Evolutionary conservation across 2,888 invertebrate species (phyloP).

Genomic region (Drosophila kambysellisi): DNA sequence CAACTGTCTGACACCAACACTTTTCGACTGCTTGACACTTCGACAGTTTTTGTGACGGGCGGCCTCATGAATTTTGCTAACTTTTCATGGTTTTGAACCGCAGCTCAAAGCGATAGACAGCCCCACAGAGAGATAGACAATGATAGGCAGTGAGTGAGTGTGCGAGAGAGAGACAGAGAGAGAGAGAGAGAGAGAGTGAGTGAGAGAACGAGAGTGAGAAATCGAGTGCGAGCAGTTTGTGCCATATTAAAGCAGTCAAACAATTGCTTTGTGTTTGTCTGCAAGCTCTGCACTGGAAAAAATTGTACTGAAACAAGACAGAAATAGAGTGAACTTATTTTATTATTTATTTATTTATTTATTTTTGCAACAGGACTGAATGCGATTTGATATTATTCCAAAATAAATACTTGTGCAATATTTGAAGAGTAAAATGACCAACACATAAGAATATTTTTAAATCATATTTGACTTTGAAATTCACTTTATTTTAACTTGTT

Average conservation of each 20-base stretch:
- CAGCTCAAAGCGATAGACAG: constrained; percentile 31
- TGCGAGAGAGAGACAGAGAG: background rate
- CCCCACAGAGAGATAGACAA: background rate
- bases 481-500: background rate
- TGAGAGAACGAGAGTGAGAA: background rate
- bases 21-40: constrained; percentile 65
- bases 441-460: no score
- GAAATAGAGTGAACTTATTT: background rate
- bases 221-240: constrained; percentile 26
- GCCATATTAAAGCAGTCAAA: constrained; percentile 54
- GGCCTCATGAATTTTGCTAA: constrained; percentile 63
- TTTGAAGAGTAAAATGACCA: background rate
- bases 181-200: background rate
- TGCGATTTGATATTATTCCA: background rate
- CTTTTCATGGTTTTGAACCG: constrained; percentile 52
- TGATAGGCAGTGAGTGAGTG: background rate
- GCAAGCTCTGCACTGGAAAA: background rate
- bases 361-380: background rate
- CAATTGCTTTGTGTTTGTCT: constrained; percentile 24
- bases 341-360: background rate
- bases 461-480: background rate
- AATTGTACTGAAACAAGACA: background rate
- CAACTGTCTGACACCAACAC: constrained; percentile 43
- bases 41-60: constrained; percentile 63
- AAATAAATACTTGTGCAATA: background rate